Evolutionary conservation across 2,888 invertebrate genomes (phyloP).

Genomic region (Campaea margaritaria): DNA sequence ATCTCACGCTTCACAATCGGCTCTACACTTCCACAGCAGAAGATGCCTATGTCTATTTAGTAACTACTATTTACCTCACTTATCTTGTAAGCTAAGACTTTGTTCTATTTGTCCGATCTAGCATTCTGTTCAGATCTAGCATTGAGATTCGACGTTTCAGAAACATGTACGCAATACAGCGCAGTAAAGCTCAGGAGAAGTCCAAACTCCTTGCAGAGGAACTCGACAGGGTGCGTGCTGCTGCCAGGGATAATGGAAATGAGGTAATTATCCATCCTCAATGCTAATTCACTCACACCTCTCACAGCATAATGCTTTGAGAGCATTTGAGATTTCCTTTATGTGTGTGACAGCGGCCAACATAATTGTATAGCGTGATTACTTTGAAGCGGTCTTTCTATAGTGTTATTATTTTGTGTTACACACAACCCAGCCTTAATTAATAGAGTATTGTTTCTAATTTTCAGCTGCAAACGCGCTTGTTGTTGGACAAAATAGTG

Average conservation of each 20-base stretch:
- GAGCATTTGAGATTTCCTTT: no score
- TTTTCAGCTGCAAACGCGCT: slow-evolving; percentile 68
- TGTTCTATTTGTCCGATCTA: slow-evolving; percentile 25
- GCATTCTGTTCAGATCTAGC: slow-evolving; percentile 20
- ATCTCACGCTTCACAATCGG: no score
- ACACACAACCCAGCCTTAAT: no score
- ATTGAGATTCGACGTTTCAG: slow-evolving; percentile 61
- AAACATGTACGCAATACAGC: slow-evolving; percentile 80
- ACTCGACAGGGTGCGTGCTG: slow-evolving; percentile 77
- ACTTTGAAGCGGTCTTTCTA: no score
- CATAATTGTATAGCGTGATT: no score
- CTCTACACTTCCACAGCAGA: no score
- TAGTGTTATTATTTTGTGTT: no score
- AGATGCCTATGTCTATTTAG: no score
- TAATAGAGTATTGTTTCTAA: background rate
- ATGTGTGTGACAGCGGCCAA: no score
- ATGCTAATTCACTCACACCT: no score
- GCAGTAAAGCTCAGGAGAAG: slow-evolving; percentile 73
- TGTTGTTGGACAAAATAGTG: slow-evolving; percentile 75
- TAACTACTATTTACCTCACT: slow-evolving; percentile 5
- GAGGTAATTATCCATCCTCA: slow-evolving; percentile 62
- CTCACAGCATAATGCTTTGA: no score
- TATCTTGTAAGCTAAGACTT: slow-evolving; percentile 12
- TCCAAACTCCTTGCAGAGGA: slow-evolving; percentile 80
- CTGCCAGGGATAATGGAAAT: slow-evolving; percentile 84